Evolutionary conservation across 2,888 invertebrate genomes (phyloP).

Genomic region (Ophioninae sp.): DNA sequence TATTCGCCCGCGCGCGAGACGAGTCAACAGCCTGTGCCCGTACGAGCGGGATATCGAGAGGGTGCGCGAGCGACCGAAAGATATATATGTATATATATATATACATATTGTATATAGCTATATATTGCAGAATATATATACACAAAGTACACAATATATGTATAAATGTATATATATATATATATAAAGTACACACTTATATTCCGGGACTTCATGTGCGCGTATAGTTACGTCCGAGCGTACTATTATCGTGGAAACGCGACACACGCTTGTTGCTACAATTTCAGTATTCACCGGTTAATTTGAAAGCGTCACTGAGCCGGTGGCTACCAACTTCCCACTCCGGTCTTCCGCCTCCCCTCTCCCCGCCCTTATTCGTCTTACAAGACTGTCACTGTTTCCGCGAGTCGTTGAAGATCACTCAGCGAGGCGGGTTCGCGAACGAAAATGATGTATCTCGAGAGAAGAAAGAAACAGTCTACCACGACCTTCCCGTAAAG

Average conservation of each 20-base stretch:
- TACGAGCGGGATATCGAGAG: conserved; percentile 34
- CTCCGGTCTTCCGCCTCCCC: too few species aligned
- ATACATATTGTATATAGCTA: too few species aligned
- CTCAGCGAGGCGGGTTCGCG: neutral
- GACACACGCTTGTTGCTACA: neutral
- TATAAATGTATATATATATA: neutral
- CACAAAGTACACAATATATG: neutral
- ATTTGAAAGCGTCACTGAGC: neutral
- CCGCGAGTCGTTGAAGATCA: neutral
- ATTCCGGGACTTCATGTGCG: conserved; percentile 15
- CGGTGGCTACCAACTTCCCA: neutral
- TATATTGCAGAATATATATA: neutral
- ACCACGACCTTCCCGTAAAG: neutral
- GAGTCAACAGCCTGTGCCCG: conserved; percentile 44
- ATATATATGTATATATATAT: conserved; percentile 13
- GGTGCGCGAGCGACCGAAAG: conserved; percentile 16
- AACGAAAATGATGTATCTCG: neutral
- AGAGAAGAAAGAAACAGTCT: neutral
- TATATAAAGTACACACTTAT: neutral
- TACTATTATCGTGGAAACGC: conserved; percentile 14
- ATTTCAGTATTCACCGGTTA: neutral
- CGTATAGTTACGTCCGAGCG: conserved; percentile 13
- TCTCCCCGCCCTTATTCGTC: too few species aligned
- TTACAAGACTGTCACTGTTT: neutral
- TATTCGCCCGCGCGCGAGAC: conserved; percentile 46